Evolutionary conservation across 2,797 vertebrate species (phyloP), one percentile per base, ranked within the genome.

Genomic region (Eurystomus glaucurus): DNA sequence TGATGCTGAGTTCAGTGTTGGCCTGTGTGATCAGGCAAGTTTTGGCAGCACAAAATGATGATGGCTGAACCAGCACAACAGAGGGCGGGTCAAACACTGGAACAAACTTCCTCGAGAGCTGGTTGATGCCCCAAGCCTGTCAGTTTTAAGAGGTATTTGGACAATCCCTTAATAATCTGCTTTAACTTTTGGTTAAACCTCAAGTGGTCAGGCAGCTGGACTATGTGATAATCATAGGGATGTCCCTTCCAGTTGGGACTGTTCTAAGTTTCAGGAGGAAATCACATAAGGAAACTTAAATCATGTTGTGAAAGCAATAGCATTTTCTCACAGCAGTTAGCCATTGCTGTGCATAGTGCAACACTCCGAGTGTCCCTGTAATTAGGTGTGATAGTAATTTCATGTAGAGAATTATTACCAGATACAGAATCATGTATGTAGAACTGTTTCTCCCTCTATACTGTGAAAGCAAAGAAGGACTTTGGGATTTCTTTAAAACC

Each of bases 221-320:
- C 1, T 51, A 33, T 21, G 7, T 25, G 8, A 45, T 23, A 0
- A 0, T 5, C 68, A 12, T 11, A 51, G 66, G 2, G 5, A 65
- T 9, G 21, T 29, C 4, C 10, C 21, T 83, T 13, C 29, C 31
- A 74, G 4, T 7, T 31, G 25, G 65, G 80, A 41, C 33, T 17
- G 2, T 57, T 58, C 14, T n/a, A n/a, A 8, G 39, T 66, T 71
- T 45, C 20, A 55, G 41, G 22, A 92, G 22, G 37, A 81, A 89
- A 68, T 58, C 23, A n/a, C 25, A 15, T 4, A 7, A 72, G 65
- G 39, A 90, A 72, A 71, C 9, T 2, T 20, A 35, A 43, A 41
- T 78, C 1, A 11, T 68, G 78, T 69, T 35, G 12, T 64, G 50
- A 19, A 74, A 74, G 45, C 11, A 17, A 16, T 43, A 77, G 29